Conservation (phyloP, 2,797 vertebrate species). For the Periparus ater region DNA sequence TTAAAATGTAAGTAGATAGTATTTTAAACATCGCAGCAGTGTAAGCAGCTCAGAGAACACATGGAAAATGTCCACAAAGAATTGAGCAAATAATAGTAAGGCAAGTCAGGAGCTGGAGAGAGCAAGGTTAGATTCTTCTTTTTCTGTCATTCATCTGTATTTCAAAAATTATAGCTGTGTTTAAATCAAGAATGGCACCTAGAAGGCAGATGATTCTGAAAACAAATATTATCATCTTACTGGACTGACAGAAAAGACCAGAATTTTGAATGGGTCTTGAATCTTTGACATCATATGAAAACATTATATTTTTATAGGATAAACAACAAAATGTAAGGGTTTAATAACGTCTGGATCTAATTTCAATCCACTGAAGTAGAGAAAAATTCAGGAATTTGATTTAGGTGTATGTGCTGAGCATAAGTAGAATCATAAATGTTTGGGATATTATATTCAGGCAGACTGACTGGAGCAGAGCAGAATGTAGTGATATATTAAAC, state of each 20-base stretch:
- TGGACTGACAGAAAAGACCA: background rate
- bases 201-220: background rate
- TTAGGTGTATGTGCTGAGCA: background rate
- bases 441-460: background rate
- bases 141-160: background rate
- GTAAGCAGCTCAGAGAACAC: background rate
- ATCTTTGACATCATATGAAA: background rate
- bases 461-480: background rate
- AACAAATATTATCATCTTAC: background rate
- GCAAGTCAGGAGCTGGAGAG: background rate
- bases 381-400: background rate
- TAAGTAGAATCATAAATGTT: background rate
- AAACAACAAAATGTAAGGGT: background rate
- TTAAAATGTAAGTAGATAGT: background rate
- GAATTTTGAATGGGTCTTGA: background rate
- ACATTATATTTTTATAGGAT: background rate
- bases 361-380: background rate
- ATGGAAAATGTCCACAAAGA: background rate
- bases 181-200: background rate
- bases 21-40: background rate
- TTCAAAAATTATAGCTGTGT: background rate
- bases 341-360: conserved; percentile 1
- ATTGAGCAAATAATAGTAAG: background rate
- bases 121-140: background rate
- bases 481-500: background rate